Conservation (phyloP, 2,888 invertebrate species). For the Celastrina argiolus region DNA sequence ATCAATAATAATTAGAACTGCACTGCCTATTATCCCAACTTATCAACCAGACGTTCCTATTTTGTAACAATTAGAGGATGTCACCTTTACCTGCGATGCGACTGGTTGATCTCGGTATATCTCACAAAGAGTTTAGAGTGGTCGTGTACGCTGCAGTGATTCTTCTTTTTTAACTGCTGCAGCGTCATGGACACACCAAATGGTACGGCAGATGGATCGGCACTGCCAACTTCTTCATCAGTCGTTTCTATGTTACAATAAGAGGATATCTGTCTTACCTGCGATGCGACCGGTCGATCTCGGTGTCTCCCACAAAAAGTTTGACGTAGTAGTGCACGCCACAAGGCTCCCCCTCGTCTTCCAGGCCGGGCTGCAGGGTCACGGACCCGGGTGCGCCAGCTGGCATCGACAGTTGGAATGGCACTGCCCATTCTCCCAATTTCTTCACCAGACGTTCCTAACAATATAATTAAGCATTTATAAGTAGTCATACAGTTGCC, state of each 20-base stretch:
- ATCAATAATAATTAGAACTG: too few species aligned
- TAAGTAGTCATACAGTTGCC: too few species aligned
- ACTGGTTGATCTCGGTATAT: constrained; percentile 86
- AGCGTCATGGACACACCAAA: constrained; percentile 93
- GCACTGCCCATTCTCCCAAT: constrained; percentile 89
- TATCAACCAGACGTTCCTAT: too few species aligned
- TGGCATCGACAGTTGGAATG: constrained; percentile 90
- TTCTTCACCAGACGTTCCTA: constrained; percentile 91
- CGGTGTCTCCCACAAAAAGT: constrained; percentile 89
- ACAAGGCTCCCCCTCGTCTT: constrained; percentile 93
- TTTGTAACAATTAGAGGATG: not conserved
- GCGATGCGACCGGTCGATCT: constrained; percentile 88
- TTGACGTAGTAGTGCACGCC: constrained; percentile 95
- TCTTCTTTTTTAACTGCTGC: constrained; percentile 92
- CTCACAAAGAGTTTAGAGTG: constrained; percentile 93
- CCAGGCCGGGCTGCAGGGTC: constrained; percentile 90
- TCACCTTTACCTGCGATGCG: constrained; percentile 83
- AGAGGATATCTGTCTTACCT: constrained; percentile 55
- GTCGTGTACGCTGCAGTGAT: constrained; percentile 95
- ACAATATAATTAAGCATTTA: not conserved
- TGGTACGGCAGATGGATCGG: constrained; percentile 82
- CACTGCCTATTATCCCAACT: too few species aligned
- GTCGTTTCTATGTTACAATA: too few species aligned
- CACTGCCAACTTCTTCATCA: too few species aligned
- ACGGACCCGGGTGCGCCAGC: constrained; percentile 94